phyloP scores from a whole-genome alignment of 2,888 invertebrate species.

The Formica aserva region DNA sequence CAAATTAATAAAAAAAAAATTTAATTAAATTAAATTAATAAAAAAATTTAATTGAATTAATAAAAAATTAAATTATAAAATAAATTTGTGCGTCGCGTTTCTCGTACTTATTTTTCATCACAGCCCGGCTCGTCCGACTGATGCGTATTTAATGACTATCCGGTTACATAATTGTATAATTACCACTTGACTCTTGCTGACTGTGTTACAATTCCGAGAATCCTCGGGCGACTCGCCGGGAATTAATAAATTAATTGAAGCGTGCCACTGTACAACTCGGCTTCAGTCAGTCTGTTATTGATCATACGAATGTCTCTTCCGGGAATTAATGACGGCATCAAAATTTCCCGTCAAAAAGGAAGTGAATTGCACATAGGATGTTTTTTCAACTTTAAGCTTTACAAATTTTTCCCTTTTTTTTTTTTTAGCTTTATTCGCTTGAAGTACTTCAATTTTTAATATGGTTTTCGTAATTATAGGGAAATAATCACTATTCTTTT shows the following conservation, averaged over 20 bases:
- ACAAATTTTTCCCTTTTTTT: not conserved
- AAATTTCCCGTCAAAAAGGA: not conserved
- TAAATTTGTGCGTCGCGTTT: not conserved
- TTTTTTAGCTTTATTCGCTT: not conserved
- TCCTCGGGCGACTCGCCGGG: slow-evolving; percentile 54
- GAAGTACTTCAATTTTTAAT: not conserved
- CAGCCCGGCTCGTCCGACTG: slow-evolving; percentile 5
- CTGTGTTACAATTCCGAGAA: slow-evolving; percentile 72
- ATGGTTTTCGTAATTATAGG: not conserved
- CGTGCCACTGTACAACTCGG: slow-evolving; percentile 65
- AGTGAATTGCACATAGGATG: not conserved
- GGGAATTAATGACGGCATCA: not conserved
- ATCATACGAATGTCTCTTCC: not conserved
- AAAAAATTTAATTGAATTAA: too few relatives aligned
- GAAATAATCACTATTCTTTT: not conserved
- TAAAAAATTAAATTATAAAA: too few relatives aligned
- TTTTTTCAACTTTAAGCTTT: not conserved
- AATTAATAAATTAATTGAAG: slow-evolving; percentile 76
- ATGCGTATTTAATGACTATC: slow-evolving; percentile 72
- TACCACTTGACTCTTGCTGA: slow-evolving; percentile 75
- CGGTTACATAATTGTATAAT: slow-evolving; percentile 78
- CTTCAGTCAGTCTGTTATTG: not conserved
- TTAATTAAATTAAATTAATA: too few relatives aligned
- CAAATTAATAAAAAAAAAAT: too few relatives aligned
- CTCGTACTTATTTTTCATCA: not conserved